These are phyloP conservation scores for Drosophila limbata DNA, from an alignment of 2,888 invertebrate genomes.

Conservation along the genomic window DNA sequence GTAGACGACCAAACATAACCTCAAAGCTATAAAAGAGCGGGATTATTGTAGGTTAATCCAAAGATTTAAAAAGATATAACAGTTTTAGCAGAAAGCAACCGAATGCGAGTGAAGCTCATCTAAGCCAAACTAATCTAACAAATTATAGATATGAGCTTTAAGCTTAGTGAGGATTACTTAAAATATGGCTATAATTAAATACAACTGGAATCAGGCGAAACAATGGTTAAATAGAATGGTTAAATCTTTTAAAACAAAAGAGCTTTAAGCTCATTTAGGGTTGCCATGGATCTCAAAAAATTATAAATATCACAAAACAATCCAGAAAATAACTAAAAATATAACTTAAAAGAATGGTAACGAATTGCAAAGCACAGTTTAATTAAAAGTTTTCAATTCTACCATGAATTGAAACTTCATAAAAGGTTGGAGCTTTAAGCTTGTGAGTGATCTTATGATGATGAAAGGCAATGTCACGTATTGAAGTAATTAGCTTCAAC, in stretches of 20 bases:
- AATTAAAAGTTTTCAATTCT: background rate
- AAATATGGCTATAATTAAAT: background rate
- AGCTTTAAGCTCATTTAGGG: background rate
- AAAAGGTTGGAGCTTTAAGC: background rate
- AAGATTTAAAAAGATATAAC: background rate
- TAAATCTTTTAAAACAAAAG: background rate
- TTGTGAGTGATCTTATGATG: background rate
- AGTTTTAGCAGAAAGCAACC: background rate
- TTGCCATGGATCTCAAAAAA: background rate
- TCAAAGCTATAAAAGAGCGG: background rate
- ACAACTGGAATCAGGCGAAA: background rate
- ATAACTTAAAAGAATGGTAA: background rate
- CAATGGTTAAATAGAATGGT: too few relatives aligned
- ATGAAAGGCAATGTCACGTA: conserved; percentile 1
- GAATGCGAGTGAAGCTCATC: background rate
- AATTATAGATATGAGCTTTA: background rate
- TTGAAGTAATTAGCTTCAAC: background rate
- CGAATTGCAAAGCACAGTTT: background rate
- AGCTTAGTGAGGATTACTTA: background rate
- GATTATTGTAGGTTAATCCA: background rate
- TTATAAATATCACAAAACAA: background rate
- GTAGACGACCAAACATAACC: conserved; percentile 13
- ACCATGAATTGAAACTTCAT: background rate
- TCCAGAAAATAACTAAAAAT: background rate
- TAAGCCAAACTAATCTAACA: background rate